Conservation (phyloP, 2,113 vertebrate genomes). For the Micronycteris hirsuta region DNA sequence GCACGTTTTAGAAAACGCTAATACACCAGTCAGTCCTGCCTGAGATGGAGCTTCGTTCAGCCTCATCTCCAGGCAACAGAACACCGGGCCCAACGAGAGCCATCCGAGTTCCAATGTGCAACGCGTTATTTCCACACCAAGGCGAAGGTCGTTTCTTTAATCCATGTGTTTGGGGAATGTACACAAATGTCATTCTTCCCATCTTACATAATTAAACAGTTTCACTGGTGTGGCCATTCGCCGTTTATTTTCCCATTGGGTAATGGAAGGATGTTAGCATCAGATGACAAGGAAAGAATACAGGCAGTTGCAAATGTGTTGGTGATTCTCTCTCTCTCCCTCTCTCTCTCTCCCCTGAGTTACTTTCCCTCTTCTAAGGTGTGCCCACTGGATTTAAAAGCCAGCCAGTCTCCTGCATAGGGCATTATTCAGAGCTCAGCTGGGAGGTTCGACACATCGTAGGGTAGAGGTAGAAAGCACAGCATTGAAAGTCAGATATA, state of each 20-base stretch:
- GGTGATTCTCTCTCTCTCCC: background rate
- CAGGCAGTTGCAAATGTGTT: slow-evolving; percentile 54
- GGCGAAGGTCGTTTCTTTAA: slow-evolving; percentile 75
- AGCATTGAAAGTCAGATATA: background rate
- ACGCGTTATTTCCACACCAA: slow-evolving; percentile 71
- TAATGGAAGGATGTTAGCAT: slow-evolving; percentile 72
- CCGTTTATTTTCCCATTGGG: slow-evolving; percentile 79
- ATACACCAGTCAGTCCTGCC: slow-evolving; percentile 14
- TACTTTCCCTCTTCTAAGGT: background rate
- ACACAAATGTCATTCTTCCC: slow-evolving; percentile 78
- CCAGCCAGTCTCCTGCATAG: background rate
- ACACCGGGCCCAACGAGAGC: slow-evolving; percentile 57
- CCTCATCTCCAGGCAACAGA: slow-evolving; percentile 60
- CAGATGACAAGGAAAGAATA: slow-evolving; percentile 69
- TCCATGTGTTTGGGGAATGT: slow-evolving; percentile 77
- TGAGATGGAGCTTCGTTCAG: slow-evolving; percentile 52
- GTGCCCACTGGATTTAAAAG: background rate
- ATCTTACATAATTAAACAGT: slow-evolving; percentile 77
- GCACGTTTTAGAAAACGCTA: slow-evolving; percentile 62
- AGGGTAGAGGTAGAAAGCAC: background rate
- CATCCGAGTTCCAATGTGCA: slow-evolving; percentile 53
- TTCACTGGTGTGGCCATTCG: slow-evolving; percentile 70
- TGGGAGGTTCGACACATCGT: background rate
- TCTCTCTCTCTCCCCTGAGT: background rate
- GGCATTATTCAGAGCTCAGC: background rate